These are phyloP conservation scores for Palythoa grandiflora DNA, from an alignment of 92 coral and sea anemone genomes.

Conservation along the genomic window DNA sequence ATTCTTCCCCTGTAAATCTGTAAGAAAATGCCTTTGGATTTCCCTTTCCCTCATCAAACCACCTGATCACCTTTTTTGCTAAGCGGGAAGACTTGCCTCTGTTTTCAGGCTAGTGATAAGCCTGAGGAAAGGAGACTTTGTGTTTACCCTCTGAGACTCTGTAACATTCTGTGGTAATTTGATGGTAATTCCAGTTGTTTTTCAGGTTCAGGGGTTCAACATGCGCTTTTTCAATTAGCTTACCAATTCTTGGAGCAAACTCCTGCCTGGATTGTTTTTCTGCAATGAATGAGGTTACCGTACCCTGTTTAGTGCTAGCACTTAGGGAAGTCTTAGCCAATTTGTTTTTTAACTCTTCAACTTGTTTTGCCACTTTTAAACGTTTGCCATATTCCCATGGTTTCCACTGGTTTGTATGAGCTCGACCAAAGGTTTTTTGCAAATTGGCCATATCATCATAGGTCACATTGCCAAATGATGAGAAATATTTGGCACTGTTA, in stretches of 20 bases:
- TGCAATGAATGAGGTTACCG: slow-evolving; percentile 53
- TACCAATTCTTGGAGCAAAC: slow-evolving; percentile 57
- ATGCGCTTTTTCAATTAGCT: slow-evolving; percentile 59
- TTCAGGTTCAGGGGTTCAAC: slow-evolving; percentile 58
- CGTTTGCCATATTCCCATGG: slow-evolving; percentile 60
- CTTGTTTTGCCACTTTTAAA: slow-evolving; percentile 30
- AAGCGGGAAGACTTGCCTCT: slow-evolving; percentile 41
- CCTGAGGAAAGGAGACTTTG: too few species aligned
- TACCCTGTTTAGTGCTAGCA: slow-evolving; percentile 39
- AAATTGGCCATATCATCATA: slow-evolving; percentile 46
- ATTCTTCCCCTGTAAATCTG: slow-evolving; percentile 68
- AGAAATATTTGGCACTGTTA: slow-evolving; percentile 63
- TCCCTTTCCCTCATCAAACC: slow-evolving; percentile 69
- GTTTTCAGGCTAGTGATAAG: slow-evolving; percentile 4
- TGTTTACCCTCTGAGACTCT: too few species aligned
- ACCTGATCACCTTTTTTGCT: slow-evolving; percentile 51
- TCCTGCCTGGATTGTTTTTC: slow-evolving; percentile 54
- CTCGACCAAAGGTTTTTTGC: slow-evolving; percentile 53
- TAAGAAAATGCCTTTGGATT: slow-evolving; percentile 60
- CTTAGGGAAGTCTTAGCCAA: slow-evolving; percentile 39
- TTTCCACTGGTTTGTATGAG: slow-evolving; percentile 42
- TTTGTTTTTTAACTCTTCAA: slow-evolving; percentile 48
- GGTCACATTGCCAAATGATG: slow-evolving; percentile 63
- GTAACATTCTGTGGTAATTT: slow-evolving; percentile 9
- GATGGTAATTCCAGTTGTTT: slow-evolving; percentile 55